Evolutionary conservation across 1,140 invertebrate species (phyloP).

Genomic region (Coelopa frigida): DNA sequence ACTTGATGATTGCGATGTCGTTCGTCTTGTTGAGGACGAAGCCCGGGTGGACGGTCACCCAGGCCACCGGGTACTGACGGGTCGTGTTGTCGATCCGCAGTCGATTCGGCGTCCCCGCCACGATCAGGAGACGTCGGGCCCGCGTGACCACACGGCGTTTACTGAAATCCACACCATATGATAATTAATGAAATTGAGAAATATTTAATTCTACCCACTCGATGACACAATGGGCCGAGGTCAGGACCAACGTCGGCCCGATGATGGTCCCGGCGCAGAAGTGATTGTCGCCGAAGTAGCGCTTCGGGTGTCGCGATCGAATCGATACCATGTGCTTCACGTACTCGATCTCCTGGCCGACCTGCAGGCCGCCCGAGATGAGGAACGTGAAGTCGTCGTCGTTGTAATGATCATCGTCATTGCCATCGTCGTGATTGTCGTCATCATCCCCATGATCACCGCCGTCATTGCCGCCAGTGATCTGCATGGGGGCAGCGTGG

Average conservation of each 20-base stretch:
- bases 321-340: conserved; percentile 20
- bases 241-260: conserved; percentile 13
- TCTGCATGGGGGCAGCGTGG: too few relatives aligned
- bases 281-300: conserved; percentile 23
- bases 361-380: too few relatives aligned
- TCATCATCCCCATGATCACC: too few relatives aligned
- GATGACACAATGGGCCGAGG: conserved; percentile 20
- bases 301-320: conserved; percentile 6
- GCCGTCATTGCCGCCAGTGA: too few relatives aligned
- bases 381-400: too few relatives aligned
- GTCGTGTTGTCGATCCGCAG: neutral
- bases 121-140: neutral
- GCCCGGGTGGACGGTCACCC: neutral
- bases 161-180: too few relatives aligned
- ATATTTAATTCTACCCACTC: neutral
- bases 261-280: conserved; percentile 20
- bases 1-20: neutral
- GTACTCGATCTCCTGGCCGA: too few relatives aligned
- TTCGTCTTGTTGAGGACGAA: neutral
- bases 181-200: too few relatives aligned
- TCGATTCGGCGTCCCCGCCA: neutral
- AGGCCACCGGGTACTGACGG: neutral
- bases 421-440: too few relatives aligned
- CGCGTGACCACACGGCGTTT: neutral
- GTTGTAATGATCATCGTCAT: too few relatives aligned